A percentile compares a stretch with the other conserved stretches of the same genome.
These are phyloP conservation scores for Drosophila mettleri DNA, from an alignment of 2,888 invertebrate genomes.

Conservation along the genomic window DNA sequence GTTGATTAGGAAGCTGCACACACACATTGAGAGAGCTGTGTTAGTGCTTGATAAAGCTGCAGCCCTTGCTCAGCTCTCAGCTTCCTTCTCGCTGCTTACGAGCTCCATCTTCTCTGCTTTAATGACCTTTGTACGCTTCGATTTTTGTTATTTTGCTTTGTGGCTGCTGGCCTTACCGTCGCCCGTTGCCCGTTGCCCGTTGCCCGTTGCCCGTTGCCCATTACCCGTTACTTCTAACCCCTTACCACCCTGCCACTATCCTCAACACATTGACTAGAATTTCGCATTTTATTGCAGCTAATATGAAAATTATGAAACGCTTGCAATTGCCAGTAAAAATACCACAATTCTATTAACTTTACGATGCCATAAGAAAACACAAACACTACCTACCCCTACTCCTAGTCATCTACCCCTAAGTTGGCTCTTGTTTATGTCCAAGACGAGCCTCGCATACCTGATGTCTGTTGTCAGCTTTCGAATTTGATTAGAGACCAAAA, in stretches of 20 bases:
- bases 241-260: background rate
- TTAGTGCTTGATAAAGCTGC: conserved; percentile 45
- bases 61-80: conserved; percentile 10
- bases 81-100: background rate
- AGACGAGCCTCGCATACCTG: conserved; percentile 11
- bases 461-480: background rate
- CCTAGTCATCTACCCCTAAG: fast-evolving
- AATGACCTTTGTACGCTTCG: conserved; percentile 75
- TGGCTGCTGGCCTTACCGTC: conserved; percentile 13
- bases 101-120: conserved; percentile 40
- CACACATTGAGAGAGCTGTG: conserved; percentile 45
- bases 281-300: conserved; percentile 68
- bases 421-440: background rate
- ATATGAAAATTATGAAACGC: conserved; percentile 72
- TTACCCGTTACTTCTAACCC: background rate
- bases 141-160: conserved; percentile 69
- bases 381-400: background rate
- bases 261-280: conserved; percentile 12
- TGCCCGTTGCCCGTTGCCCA: background rate
- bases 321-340: conserved; percentile 29
- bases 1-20: conserved; percentile 76
- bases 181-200: background rate
- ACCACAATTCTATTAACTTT: conserved; percentile 35
- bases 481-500: conserved; percentile 1
- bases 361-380: conserved; percentile 27